Conservation (phyloP, 2,113 vertebrate genomes). For the Atrichornis clamosus region DNA sequence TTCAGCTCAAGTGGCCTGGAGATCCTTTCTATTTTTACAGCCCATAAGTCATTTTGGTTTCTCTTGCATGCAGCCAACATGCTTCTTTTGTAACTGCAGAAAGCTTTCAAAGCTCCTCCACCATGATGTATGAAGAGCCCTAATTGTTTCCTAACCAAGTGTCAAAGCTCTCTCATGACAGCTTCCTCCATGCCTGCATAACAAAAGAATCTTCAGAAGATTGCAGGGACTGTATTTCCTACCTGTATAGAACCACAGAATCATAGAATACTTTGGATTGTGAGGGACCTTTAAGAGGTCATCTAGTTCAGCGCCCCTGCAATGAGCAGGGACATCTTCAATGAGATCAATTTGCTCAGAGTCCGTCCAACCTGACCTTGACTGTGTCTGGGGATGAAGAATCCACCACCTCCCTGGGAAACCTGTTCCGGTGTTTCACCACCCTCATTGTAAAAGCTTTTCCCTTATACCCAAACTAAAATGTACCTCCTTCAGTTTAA, state of each 20-base stretch:
- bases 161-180: background rate
- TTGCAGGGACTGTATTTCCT: background rate
- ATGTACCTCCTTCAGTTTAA: background rate
- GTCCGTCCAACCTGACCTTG: background rate
- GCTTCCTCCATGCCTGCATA: background rate
- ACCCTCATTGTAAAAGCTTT: background rate
- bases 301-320: background rate
- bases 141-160: background rate
- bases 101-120: background rate
- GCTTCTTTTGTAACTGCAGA: background rate
- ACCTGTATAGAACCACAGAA: background rate
- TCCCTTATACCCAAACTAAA: background rate
- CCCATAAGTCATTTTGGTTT: background rate
- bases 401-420: background rate
- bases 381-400: background rate
- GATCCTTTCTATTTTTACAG: background rate
- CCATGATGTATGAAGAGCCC: background rate
- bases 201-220: background rate
- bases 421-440: background rate
- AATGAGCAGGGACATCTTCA: background rate
- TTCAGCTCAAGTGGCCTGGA: background rate
- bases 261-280: background rate
- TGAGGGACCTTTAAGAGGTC: background rate
- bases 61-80: background rate
- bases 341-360: background rate